Evolutionary conservation across 2,888 invertebrate genomes (phyloP).

Genomic region (Pyrochroa serraticornis): DNA sequence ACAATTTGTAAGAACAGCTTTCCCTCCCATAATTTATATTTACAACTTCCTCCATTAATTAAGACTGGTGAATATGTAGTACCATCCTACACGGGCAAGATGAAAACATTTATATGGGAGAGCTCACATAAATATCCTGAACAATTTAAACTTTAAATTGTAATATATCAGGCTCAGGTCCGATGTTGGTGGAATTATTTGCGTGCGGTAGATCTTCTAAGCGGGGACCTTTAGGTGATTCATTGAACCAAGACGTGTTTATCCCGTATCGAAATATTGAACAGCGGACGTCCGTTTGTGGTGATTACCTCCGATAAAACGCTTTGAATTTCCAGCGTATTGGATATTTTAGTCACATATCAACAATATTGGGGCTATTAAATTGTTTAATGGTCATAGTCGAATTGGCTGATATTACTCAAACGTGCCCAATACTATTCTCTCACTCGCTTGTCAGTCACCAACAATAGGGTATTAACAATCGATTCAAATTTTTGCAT

Average conservation of each 20-base stretch:
- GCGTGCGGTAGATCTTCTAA: no score
- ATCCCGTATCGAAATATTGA: not conserved
- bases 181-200: no score
- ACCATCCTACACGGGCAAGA: slow-evolving; percentile 25
- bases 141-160: slow-evolving; percentile 5
- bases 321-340: no score
- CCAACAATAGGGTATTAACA: no score
- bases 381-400: no score
- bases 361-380: no score
- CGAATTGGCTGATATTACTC: no score
- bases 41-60: slow-evolving; percentile 35
- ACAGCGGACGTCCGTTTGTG: not conserved
- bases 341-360: no score
- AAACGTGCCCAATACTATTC: no score
- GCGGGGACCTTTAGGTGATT: not conserved
- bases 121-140: slow-evolving; percentile 8
- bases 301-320: not conserved
- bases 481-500: no score
- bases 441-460: no score
- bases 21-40: slow-evolving; percentile 13
- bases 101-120: slow-evolving; percentile 19
- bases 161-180: not conserved
- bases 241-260: not conserved
- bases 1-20: not conserved
- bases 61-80: slow-evolving; percentile 19